Base-by-base conservation (phyloP, 1,140 invertebrate genomes). In the Neodiprion lecontei region DNA sequence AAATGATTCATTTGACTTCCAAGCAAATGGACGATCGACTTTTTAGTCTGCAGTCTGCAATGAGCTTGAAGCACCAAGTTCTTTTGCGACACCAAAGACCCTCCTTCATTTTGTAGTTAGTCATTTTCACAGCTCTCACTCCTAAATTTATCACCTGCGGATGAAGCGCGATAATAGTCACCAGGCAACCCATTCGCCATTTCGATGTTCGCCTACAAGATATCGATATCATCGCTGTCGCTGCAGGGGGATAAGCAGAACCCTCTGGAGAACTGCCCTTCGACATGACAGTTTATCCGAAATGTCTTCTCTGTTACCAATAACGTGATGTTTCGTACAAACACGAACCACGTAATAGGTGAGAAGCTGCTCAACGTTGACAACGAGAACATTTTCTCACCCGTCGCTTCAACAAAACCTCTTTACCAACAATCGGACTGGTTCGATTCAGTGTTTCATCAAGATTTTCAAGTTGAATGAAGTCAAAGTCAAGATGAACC, bases 21-120 rank as follows among this genome's bases (percentile, higher is more conserved):
- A 40, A 40, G 28, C 5, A 40, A 40, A 40, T 40, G 28, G 2
- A 1, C 28, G 28, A 40, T 40, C 28, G 28, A 40, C 2, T 40
- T 40, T 40, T 40, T 40, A 40, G 28, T 40, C 28, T 40, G 28
- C 28, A 5, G 28, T 40, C 28, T 40, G 28, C 28, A 40, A 40
- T 2, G 28, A 40, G 28, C 28, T 40, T 14, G 11, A 69, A 40
- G 11, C 11, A 7, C 23, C 23, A 28, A 40, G 74, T 74, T 77
- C 75, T 74, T 78, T 71, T 67, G 78, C 70, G 74, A 76, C 68
- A 12, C 28, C 53, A 28, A 17, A 12, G 53, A 61, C 53, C n/a
- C 53, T 12, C 9, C 53, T 14, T 17, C 53, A 5, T 61, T 14
- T 61, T 61, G 53, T 9, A 61, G 53, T 61, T 12, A 0, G 50